Evolutionary conservation across 1,140 invertebrate species (phyloP), one percentile per base, ranked within the genome.

Genomic region (Drosophila ironensis): DNA sequence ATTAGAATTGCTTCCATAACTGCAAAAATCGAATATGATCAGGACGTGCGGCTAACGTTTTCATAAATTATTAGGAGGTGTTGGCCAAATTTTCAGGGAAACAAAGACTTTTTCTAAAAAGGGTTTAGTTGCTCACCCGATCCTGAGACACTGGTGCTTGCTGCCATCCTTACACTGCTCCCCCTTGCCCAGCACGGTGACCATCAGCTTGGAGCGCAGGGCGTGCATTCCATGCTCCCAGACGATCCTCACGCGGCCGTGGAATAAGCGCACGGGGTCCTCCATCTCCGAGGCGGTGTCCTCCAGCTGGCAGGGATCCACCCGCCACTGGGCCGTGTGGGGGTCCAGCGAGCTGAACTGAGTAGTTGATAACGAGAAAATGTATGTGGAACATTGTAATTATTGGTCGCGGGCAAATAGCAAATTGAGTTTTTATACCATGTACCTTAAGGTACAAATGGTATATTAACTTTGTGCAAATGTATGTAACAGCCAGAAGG

Each of bases 251-350:
- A 90, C 61, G 2, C 87, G 82, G 0, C 89, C 89, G 17, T 87
- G 88, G 17, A 90, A 88, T n/a, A 90, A 38, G 4, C 87, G 63
- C 19, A 90, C 87, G 0, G 87, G 88, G 51, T 88, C 86, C 56
- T 90, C 88, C 78, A 87, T 89, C 38, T 87, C 86, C 0, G 73
- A 71, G 8, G 88, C 74, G 0, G 71, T 77, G 14, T 89, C 80
- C 45, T 90, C 88, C 63, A 90, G 44, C 61, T 87, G 78, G 27
- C 89, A 90, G 11, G 89, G 89, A 67, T 90, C 89, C 4, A 90
- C 64, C 11, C 84, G 82, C 89, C 89, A 90, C 27, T 90, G 78
- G 4, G 87, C 68, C 16, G 81, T 89, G 16, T 88, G 84, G 19
- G 80, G 87, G 67, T 90, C 88, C 60, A 87, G 14, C 0, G 87